Evolutionary conservation across 2,888 invertebrate species (phyloP), one percentile per base, ranked within the genome.

Genomic region (Sturmia bella): DNA sequence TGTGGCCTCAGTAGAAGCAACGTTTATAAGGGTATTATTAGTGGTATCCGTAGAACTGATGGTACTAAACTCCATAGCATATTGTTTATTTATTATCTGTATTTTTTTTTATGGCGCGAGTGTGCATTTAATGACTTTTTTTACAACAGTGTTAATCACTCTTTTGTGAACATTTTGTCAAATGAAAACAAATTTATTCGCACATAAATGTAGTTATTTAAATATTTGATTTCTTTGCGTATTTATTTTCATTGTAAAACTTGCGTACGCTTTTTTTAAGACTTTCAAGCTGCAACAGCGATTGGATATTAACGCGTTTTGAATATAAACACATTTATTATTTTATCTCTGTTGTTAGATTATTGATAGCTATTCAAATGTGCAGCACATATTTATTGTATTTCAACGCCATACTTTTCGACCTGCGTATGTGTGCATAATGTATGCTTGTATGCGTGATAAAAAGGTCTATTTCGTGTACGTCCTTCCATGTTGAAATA

Each of bases 281-380:
- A 21, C 70, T 64, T 64, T 41, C 57, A 11, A 41, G 70, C 32
- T 56, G 56, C 64, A 64, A 72, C 50, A 48, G 48, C 27, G 32
- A 50, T 57, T 77, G 69, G 64, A 72, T 64, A 77, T 64, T 77
- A 32, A 70, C 50, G 43, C 15, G 43, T 52, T 72, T 70, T 41
- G n/a, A 77, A 21, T 70, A 19, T 45, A 48, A 56, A 45, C 13
- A 27, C 39, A 27, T 75, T 59, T 66, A 27, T 39, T 56, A 45
- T 41, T 41, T 54, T 61, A 56, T 15, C 43, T 48, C 45, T 56
- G 15, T 56, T 21, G 57, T 76, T 61, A 43, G 52, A 43, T 63
- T 63, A 70, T 70, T 41, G 56, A 70, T 70, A 32, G 69, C 48
- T 56, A 48, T 56, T 56, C 54, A 37, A 54, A 54, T 56, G 59